Evolutionary conservation across 2,888 invertebrate species (phyloP).

Genomic region (Eristalinus aeneus): DNA sequence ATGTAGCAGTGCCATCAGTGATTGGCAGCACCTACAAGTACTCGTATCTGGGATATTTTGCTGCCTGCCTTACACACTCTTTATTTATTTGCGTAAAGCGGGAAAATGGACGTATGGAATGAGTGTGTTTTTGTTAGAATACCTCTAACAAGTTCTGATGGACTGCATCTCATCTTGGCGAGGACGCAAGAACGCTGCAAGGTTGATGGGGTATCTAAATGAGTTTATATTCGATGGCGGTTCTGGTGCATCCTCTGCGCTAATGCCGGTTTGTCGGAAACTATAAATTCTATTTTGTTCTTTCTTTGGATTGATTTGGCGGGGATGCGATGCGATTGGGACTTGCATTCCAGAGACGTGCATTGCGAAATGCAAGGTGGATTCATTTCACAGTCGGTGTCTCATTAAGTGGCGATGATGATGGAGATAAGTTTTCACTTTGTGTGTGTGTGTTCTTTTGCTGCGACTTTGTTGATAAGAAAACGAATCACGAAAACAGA

Average conservation of each 20-base stretch:
- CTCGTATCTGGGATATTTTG: constrained; percentile 37
- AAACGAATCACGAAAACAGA: not conserved
- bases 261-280: constrained; percentile 59
- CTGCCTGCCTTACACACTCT: not conserved
- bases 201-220: constrained; percentile 45
- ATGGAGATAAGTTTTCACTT: not conserved
- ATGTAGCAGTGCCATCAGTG: constrained; percentile 27
- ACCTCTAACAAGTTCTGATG: constrained; percentile 60
- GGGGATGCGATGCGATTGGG: constrained; percentile 26
- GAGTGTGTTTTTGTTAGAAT: constrained; percentile 47
- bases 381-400: constrained; percentile 26
- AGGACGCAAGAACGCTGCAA: constrained; percentile 18
- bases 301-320: constrained; percentile 19
- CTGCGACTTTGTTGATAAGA: not conserved
- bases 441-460: not conserved
- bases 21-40: constrained; percentile 21
- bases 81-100: constrained; percentile 28
- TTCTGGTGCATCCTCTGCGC: constrained; percentile 32
- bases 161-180: constrained; percentile 51
- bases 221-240: constrained; percentile 43
- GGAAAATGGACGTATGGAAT: constrained; percentile 14
- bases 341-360: constrained; percentile 14
- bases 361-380: constrained; percentile 33
- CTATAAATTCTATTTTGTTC: constrained; percentile 63
- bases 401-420: constrained; percentile 31